Conservation (phyloP, 2,888 invertebrate genomes). For the Drosophila kanekoi region DNA sequence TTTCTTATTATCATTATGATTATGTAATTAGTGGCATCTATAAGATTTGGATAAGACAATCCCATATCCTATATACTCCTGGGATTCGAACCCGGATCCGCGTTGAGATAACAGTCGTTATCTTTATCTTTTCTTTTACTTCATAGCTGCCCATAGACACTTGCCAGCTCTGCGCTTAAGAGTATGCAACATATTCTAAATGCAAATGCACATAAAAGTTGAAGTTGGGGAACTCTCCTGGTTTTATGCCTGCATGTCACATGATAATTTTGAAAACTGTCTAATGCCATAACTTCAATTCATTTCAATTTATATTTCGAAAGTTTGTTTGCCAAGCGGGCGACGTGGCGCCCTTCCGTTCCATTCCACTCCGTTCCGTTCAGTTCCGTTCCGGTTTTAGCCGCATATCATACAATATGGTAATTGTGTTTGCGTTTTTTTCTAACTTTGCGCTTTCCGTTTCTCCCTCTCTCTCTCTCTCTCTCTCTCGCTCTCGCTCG, state of each 20-base stretch:
- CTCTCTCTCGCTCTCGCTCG: slow-evolving; percentile 8
- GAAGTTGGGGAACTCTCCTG: not conserved
- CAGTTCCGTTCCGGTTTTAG: slow-evolving; percentile 56
- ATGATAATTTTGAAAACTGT: slow-evolving; percentile 78
- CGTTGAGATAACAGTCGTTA: not conserved
- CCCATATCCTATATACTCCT: too few species aligned
- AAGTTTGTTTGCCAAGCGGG: slow-evolving; percentile 60
- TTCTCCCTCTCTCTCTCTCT: slow-evolving; percentile 6
- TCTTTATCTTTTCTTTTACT: not conserved
- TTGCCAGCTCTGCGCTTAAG: slow-evolving; percentile 20
- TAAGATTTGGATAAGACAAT: too few species aligned
- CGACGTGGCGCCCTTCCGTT: slow-evolving; percentile 16
- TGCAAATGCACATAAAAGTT: slow-evolving; percentile 70
- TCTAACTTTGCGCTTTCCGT: slow-evolving; percentile 41
- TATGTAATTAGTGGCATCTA: too few species aligned
- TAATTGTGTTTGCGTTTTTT: slow-evolving; percentile 65
- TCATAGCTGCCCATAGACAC: too few species aligned
- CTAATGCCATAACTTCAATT: slow-evolving; percentile 80
- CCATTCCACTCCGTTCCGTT: slow-evolving; percentile 35
- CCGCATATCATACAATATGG: slow-evolving; percentile 73
- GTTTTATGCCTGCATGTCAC: slow-evolving; percentile 73
- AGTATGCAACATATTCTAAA: slow-evolving; percentile 76
- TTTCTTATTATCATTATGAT: too few species aligned
- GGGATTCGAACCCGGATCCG: not conserved
- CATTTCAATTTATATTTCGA: slow-evolving; percentile 77